These are phyloP conservation scores for Elysia chlorotica DNA, from an alignment of 1,140 invertebrate genomes.

Conservation along the genomic window DNA sequence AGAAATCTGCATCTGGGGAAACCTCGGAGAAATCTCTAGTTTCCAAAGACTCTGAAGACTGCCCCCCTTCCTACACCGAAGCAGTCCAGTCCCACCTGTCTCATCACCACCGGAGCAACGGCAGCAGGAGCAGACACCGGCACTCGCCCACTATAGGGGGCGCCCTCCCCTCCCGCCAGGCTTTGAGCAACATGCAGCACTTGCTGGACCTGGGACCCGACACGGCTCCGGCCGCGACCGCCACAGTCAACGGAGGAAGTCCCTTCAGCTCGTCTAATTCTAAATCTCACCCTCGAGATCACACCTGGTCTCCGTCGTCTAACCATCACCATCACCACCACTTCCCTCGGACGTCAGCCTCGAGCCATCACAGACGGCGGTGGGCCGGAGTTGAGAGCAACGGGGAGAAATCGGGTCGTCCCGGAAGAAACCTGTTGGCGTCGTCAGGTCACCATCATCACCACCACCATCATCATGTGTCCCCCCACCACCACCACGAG, in stretches of 20 bases:
- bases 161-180: background rate
- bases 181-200: conserved; percentile 11
- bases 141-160: background rate
- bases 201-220: conserved; percentile 28
- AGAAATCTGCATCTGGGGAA: conserved; percentile 1
- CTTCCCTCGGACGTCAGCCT: conserved; percentile 5
- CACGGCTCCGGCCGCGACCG: background rate
- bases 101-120: conserved; percentile 9
- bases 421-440: conserved; percentile 17
- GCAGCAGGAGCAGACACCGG: conserved; percentile 1
- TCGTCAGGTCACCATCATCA: background rate
- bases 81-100: conserved; percentile 39
- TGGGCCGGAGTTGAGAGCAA: background rate
- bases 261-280: background rate
- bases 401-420: conserved; percentile 16
- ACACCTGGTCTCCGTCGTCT: conserved; percentile 21
- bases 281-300: conserved; percentile 14
- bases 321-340: conserved; percentile 27
- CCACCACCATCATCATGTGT: background rate
- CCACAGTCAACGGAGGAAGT: background rate
- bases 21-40: no score
- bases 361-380: conserved; percentile 1
- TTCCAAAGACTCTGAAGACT: conserved; percentile 37
- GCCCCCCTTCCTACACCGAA: conserved; percentile 54
- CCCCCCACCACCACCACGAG: background rate